A percentile compares a stretch with the other conserved stretches of the same genome.
phyloP scores from a whole-genome alignment of 2,113 vertebrate genomes.

The Cinclus cinclus region DNA sequence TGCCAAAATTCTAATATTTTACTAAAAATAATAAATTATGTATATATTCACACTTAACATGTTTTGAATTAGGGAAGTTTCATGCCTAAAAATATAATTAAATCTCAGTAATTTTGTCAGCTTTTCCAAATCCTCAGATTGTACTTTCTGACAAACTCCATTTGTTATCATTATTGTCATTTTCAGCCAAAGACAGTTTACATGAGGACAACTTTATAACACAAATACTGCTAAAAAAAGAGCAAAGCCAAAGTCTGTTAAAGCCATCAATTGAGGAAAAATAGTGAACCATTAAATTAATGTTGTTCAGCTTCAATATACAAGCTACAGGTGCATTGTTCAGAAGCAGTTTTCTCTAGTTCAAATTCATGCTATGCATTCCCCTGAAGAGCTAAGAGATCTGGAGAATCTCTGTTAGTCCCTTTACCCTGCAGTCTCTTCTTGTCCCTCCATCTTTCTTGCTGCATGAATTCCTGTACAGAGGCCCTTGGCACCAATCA shows the following conservation, averaged over 20 bases:
- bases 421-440: background rate
- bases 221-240: background rate
- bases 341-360: background rate
- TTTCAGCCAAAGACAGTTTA: background rate
- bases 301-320: background rate
- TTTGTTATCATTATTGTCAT: background rate
- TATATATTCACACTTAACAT: background rate
- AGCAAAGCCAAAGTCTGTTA: background rate
- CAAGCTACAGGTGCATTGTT: background rate
- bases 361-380: background rate
- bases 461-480: background rate
- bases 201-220: background rate
- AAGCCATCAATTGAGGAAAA: background rate
- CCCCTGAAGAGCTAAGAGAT: background rate
- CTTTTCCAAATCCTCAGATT: background rate
- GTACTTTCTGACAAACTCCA: background rate
- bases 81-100: background rate
- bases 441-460: background rate
- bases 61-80: background rate
- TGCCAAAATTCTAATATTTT: background rate
- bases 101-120: rapidly evolving
- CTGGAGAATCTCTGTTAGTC: background rate
- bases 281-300: background rate
- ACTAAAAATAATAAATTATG: background rate
- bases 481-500: background rate